Base-by-base conservation (phyloP, 2,113 vertebrate genomes). In the Mastomys natalensis region DNA sequence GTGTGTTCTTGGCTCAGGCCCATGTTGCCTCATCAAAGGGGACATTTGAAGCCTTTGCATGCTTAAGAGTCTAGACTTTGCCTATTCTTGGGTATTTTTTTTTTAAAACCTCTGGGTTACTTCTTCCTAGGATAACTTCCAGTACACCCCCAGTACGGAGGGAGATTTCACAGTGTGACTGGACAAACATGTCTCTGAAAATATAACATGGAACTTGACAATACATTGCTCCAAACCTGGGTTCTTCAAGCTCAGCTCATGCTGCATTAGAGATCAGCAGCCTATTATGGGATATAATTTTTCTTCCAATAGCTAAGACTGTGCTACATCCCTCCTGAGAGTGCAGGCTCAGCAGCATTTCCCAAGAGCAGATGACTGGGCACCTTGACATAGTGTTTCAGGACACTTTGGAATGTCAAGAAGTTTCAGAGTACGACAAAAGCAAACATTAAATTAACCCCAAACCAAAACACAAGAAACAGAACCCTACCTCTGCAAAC, bases 1-100 rank as follows among this genome's bases (percentile, higher is more conserved):
- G 22, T 21, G 72, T 3, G 24, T 53, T 73, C 34, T 66, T 48
- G 68, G 66, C 81, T 77, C 24, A 22, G 31, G 45, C 60, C 43
- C 29, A 10, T 31, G 40, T 80, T 1, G 0, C 26, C 48, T 7
- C 22, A 12, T 34, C 40, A 4, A 0, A 31, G 76, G 48, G 29
- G 13, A 22, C 21, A 26, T 40, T 24, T 87, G 62, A 70, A 53
- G 13, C 51, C 11, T 85, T 55, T 72, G 5, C 15, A 0, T n/a
- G 73, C 37, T 91, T 21, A 51, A 51, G 24, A 72, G n/a, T 48
- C 58, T 37, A 48, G 60, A 55, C 40, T 84, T 82, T 60, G 19
- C 37, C 7, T 53, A 5, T 85, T 89, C 91, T 37, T 21, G 89
- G 62, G 26, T n/a, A 37, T 78, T 93, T 87, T 80, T 62, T 78